Evolutionary conservation across 2,113 vertebrate species (phyloP).

Genomic region (Phrynocephalus versicolor): DNA sequence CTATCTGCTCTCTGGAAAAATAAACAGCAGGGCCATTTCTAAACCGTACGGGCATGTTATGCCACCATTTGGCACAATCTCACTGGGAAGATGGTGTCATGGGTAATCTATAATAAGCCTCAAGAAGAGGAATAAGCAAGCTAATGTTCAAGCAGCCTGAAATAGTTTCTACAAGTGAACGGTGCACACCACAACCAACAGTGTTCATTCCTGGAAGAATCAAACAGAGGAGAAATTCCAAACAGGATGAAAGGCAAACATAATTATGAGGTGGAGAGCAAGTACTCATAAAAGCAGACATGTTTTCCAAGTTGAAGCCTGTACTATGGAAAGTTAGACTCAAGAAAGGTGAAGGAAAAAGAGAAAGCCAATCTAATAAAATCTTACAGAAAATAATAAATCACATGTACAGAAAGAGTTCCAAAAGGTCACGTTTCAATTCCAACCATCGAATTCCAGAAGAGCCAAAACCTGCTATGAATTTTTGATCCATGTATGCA

Average conservation of each 20-base stretch:
- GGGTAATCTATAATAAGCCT: constrained; percentile 45
- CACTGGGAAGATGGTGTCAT: constrained; percentile 56
- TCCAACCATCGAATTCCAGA: background rate
- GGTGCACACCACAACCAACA: constrained; percentile 33
- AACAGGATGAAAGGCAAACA: constrained; percentile 38
- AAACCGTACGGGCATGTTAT: constrained; percentile 45
- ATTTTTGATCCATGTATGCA: background rate
- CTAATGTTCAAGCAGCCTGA: constrained; percentile 27
- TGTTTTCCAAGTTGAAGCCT: constrained; percentile 19
- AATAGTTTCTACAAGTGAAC: constrained; percentile 50
- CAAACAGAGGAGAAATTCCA: constrained; percentile 49
- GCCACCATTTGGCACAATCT: constrained; percentile 42
- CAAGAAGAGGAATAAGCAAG: constrained; percentile 46
- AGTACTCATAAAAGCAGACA: background rate
- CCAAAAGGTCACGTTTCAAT: background rate
- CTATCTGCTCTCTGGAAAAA: constrained; percentile 52
- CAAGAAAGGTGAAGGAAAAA: constrained; percentile 4
- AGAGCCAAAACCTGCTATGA: background rate
- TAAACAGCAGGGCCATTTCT: constrained; percentile 35
- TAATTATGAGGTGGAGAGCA: constrained; percentile 20
- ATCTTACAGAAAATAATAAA: background rate
- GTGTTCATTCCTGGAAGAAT: constrained; percentile 46
- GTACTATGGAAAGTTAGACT: constrained; percentile 13
- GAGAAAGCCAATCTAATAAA: background rate
- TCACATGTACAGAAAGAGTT: constrained; percentile 1